Evolutionary conservation across 1,140 invertebrate species (phyloP), one percentile per base, ranked within the genome.

Genomic region (Tenebrio molitor): DNA sequence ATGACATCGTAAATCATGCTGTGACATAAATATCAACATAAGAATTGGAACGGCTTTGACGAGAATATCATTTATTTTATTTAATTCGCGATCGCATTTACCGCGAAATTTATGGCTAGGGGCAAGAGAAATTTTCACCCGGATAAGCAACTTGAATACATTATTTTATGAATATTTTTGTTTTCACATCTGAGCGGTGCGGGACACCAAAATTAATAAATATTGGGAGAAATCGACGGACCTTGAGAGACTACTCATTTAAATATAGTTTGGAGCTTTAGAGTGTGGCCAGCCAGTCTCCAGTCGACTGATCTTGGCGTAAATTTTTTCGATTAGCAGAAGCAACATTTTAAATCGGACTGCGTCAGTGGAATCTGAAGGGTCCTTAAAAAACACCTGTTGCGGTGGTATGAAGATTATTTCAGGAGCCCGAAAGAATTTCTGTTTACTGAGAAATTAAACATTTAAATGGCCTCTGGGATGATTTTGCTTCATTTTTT

Each of bases 1-100:
- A 58, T 58, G 50, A 58, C n/a, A 29, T 58, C 50, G 50, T 58
- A 58, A 58, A 58, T 58, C 50, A 58, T 29, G 15, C 29, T 58
- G 14, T 33, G 50, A 58, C 23, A 25, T 58, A 58, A 58, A 58
- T 58, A 58, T 58, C 50, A 58, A 29, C 23, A 34, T 25, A 46
- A 17, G 23, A 58, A 29, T 58, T 58, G 21, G 44, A 50, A 50
- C 44, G 17, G 50, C 29, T 53, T 58, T 25, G 50, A 14, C 50
- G 23, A 29, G 12, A 29, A 53, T 53, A n/a, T 10, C 3, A 10
- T 58, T 58, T 25, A 58, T 29, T 29, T 29, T 12, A 25, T 53
- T 58, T 14, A 29, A 58, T 29, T 34, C 36, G 36, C 36, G 4
- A 12, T 39, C n/a, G 12, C 36, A 39, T 39, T n/a, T 39, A 39